phyloP scores from a whole-genome alignment of 2,113 vertebrate genomes.

The Eleginops maclovinus region DNA sequence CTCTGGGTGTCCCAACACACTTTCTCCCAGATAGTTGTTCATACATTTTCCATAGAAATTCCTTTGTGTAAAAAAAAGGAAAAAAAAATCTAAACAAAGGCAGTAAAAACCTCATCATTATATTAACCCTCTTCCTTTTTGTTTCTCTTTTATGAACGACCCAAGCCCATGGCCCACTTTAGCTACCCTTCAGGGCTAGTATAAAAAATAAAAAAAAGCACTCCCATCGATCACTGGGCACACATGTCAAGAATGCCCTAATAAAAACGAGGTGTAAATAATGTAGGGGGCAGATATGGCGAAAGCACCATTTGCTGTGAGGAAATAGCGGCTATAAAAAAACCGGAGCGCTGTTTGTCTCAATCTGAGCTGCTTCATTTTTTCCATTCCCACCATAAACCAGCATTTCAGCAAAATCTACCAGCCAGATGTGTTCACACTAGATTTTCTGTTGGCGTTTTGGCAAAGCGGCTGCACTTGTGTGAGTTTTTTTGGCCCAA shows the following conservation, averaged over 20 bases:
- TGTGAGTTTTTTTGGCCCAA: not conserved
- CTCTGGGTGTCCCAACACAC: slow-evolving; percentile 9
- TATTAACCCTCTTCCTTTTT: slow-evolving; percentile 16
- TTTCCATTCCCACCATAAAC: slow-evolving; percentile 25
- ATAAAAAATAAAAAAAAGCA: slow-evolving; percentile 40
- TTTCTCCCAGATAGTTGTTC: slow-evolving; percentile 33
- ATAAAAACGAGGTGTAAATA: slow-evolving; percentile 81
- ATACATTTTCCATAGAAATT: slow-evolving; percentile 20
- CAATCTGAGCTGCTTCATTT: slow-evolving; percentile 64
- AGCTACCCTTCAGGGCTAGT: slow-evolving; percentile 45
- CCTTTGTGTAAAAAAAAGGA: slow-evolving; percentile 15
- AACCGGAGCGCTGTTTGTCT: slow-evolving; percentile 70
- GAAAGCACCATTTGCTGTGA: slow-evolving; percentile 66
- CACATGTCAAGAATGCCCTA: slow-evolving; percentile 76
- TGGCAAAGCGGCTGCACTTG: slow-evolving; percentile 7
- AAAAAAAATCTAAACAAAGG: slow-evolving; percentile 45
- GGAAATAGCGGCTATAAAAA: slow-evolving; percentile 77
- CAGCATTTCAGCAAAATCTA: slow-evolving; percentile 30
- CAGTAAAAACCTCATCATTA: slow-evolving; percentile 51
- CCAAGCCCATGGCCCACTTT: slow-evolving; percentile 67
- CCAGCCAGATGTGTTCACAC: slow-evolving; percentile 34
- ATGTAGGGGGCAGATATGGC: slow-evolving; percentile 69
- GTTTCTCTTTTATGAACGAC: not conserved
- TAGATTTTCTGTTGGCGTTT: slow-evolving; percentile 24
- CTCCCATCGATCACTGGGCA: slow-evolving; percentile 73